Evolutionary conservation across 1,140 invertebrate genomes (phyloP).

Genomic region (Listronotus bonariensis): DNA sequence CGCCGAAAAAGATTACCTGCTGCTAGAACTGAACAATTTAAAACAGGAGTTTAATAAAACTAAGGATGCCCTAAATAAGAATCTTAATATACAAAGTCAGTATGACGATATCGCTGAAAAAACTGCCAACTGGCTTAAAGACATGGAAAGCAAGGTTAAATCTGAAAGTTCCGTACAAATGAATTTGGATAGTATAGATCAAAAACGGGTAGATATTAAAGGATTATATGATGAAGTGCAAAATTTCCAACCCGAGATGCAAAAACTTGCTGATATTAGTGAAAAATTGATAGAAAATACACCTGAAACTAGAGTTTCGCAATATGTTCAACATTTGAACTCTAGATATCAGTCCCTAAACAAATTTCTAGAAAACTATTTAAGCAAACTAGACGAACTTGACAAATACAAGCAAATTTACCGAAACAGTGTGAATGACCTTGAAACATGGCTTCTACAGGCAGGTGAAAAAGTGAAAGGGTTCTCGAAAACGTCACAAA

Average conservation of each 20-base stretch:
- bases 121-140: slow-evolving; percentile 82
- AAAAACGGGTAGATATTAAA: slow-evolving; percentile 73
- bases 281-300: slow-evolving; percentile 74
- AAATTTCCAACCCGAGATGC: slow-evolving; percentile 68
- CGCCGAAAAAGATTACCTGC: slow-evolving; percentile 67
- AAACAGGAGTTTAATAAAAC: slow-evolving; percentile 70
- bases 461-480: slow-evolving; percentile 73
- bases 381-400: slow-evolving; percentile 71
- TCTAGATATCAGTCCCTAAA: slow-evolving; percentile 75
- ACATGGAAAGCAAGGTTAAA: slow-evolving; percentile 79
- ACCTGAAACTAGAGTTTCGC: slow-evolving; percentile 79
- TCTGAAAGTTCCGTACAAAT: slow-evolving; percentile 72
- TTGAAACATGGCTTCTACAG: slow-evolving; percentile 79
- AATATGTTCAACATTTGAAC: slow-evolving; percentile 78
- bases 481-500: slow-evolving; percentile 69
- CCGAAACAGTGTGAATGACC: slow-evolving; percentile 66
- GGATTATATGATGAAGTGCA: slow-evolving; percentile 67
- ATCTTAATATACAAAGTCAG: slow-evolving; percentile 77
- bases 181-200: slow-evolving; percentile 69
- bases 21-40: slow-evolving; percentile 71
- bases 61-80: slow-evolving; percentile 70
- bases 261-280: slow-evolving; percentile 68
- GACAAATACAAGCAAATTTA: slow-evolving; percentile 71
- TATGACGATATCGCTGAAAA: slow-evolving; percentile 80
- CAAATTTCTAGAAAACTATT: slow-evolving; percentile 71